Evolutionary conservation across 2,113 vertebrate genomes (phyloP).

Genomic region (Tylochromis polylepis): DNA sequence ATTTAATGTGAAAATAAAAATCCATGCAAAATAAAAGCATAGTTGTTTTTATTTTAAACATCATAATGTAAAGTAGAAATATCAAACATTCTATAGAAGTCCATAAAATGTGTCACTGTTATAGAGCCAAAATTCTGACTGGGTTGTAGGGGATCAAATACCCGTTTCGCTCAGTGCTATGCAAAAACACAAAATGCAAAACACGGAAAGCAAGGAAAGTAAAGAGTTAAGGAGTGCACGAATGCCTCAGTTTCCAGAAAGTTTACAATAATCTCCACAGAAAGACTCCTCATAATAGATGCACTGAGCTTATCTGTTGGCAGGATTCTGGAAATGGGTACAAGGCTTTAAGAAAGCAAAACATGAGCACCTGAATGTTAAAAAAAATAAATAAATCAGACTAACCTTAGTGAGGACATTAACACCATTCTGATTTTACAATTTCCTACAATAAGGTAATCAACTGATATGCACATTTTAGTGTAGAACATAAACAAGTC

Average conservation of each 20-base stretch:
- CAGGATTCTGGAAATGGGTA: fast-evolving
- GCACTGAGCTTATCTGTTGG: not conserved
- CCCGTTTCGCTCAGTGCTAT: not conserved
- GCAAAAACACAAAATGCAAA: not conserved
- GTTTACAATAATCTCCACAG: not conserved
- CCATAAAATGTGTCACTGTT: not conserved
- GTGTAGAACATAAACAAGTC: not conserved
- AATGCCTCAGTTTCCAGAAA: not conserved
- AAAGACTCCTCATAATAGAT: not conserved
- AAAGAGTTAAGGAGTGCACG: not conserved
- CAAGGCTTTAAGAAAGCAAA: not conserved
- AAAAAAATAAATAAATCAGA: not conserved
- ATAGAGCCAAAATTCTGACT: not conserved
- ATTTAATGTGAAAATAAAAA: not conserved
- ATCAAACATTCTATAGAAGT: not conserved
- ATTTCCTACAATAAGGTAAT: not conserved
- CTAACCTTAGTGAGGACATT: not conserved
- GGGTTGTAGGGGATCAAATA: not conserved
- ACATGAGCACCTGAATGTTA: not conserved
- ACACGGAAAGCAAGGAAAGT: not conserved
- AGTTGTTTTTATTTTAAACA: not conserved
- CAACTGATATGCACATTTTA: not conserved
- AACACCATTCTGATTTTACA: not conserved
- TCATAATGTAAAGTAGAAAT: not conserved
- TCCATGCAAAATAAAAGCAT: not conserved